Percentiles rank a stretch among this genome's conserved stretches.
phyloP scores from a whole-genome alignment of 2,797 vertebrate genomes.

The Gobionotothen gibberifrons region DNA sequence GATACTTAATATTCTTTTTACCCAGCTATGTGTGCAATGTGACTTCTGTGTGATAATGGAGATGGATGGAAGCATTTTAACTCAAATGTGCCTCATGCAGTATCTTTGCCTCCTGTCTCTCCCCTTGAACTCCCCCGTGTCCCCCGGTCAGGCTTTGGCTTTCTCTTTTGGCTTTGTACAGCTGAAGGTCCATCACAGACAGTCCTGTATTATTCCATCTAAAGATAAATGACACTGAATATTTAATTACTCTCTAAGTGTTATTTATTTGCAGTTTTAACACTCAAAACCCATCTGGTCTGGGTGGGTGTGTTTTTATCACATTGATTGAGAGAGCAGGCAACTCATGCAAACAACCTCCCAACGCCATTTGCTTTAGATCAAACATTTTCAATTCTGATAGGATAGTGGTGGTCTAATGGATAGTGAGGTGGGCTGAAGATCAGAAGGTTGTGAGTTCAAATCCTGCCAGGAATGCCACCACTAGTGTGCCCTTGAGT shows the following conservation, averaged over 20 bases:
- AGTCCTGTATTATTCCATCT: not conserved
- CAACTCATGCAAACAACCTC: not conserved
- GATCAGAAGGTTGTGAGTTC: too few species aligned
- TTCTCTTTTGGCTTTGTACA: not conserved
- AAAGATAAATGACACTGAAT: conserved; percentile 15
- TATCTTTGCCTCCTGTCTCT: not conserved
- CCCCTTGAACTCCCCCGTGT: not conserved
- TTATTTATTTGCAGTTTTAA: conserved; percentile 13
- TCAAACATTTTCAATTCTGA: not conserved
- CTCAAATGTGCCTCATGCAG: not conserved
- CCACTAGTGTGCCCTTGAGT: too few species aligned
- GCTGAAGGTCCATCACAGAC: not conserved
- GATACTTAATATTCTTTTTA: not conserved
- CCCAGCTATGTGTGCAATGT: not conserved
- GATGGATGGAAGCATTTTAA: not conserved
- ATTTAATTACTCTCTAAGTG: conserved; percentile 4
- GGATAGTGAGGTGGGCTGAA: too few species aligned
- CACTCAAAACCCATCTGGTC: not conserved
- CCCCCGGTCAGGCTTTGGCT: not conserved
- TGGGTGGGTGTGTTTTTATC: conserved; percentile 6
- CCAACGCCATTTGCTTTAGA: not conserved
- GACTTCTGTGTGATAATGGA: not conserved
- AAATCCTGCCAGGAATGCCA: too few species aligned
- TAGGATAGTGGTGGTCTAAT: too few species aligned
- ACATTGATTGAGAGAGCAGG: conserved; percentile 5